Conservation (phyloP, 2,888 invertebrate species). For the Apotomis betuletana region DNA sequence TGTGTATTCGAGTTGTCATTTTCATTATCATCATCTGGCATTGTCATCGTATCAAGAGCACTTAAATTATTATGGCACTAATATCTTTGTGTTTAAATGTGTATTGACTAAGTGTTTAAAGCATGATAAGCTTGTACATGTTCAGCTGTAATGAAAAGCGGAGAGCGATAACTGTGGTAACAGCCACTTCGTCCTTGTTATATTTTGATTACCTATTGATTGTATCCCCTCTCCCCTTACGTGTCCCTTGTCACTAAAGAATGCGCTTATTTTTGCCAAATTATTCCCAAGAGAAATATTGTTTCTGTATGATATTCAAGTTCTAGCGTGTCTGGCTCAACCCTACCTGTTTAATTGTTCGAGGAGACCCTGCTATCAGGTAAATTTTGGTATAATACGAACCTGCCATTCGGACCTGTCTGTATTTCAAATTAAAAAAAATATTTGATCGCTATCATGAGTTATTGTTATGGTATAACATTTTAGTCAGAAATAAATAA, state of each 20-base stretch:
- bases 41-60: conserved; percentile 52
- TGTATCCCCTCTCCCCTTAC: not conserved
- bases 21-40: conserved; percentile 50
- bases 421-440: not conserved
- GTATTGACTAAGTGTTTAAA: conserved; percentile 48
- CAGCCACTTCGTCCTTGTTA: not conserved
- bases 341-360: not conserved
- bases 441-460: not conserved
- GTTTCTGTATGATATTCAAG: not conserved
- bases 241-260: no score
- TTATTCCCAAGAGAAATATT: not conserved
- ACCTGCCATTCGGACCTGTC: not conserved
- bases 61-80: conserved; percentile 63
- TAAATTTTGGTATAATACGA: conserved; percentile 2
- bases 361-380: conserved; percentile 6
- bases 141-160: conserved; percentile 2
- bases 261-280: no score
- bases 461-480: no score
- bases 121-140: conserved; percentile 63
- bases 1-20: conserved; percentile 4
- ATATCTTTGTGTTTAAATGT: conserved; percentile 51
- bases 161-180: not conserved
- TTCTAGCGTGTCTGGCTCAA: not conserved
- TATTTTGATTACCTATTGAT: not conserved
- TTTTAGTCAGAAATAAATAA: no score